Base-by-base conservation (phyloP, 2,113 vertebrate species). In the Parotia lawesii region DNA sequence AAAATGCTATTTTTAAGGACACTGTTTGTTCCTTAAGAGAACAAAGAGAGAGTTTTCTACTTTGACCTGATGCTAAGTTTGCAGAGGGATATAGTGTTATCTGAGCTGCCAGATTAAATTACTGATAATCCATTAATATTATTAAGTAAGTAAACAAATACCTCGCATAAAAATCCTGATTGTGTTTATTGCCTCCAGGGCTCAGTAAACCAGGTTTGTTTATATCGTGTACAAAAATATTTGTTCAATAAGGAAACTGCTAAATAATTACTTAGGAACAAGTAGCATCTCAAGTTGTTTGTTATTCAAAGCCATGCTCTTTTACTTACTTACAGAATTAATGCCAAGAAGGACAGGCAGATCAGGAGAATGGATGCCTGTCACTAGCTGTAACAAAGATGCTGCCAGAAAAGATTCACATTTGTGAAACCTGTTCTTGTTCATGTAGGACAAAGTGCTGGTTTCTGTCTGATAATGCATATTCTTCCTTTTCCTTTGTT, bases 1-100 rank as follows among this genome's bases (percentile, higher is more conserved):
- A n/a, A 97, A 96, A 91, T 87, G 61, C n/a, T 96, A 62, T 96
- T 96, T 97, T 97, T 96, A 84, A 42, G 67, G 77, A 82, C 74
- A 45, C 31, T 73, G 20, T 89, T 95, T 95, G 47, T 75, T 89
- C 90, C 95, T 85, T 87, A 95, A 93, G 40, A 72, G 47, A 62
- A 78, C 23, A 76, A 95, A 75, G 51, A 90, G 58, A 75, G 90
- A 84, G 37, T 60, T 29, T 18, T 62, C 65, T 82, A 38, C 65
- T 95, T 96, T 95, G 90, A 95, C 84, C 74, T 78, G 60, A 67
- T 96, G 57, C 23, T 95, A 4, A 77, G 58, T 96, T 97, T 96
- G 92, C 13, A 44, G 89, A 94, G 58, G 85, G 28, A 11, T 93
- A 78, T 82, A 40, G 37, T 69, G 64, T 93, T 33, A 58, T 70